Base-by-base conservation (phyloP, 2,113 vertebrate species). In the Oreochromis spilurus region DNA sequence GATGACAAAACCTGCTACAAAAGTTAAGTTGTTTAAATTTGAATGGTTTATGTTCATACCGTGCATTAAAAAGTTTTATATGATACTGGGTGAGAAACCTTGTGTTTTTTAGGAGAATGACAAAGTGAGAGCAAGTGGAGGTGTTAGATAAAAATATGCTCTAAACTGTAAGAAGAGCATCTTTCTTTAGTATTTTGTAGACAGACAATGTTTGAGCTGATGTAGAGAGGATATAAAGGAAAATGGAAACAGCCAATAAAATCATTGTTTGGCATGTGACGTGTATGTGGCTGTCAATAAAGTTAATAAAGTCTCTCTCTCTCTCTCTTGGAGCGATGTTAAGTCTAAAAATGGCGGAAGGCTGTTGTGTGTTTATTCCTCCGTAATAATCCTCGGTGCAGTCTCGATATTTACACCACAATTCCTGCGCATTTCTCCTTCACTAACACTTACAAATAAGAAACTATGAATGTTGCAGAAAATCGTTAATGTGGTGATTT, bases 21-120 rank as follows among this genome's bases (percentile, higher is more conserved):
- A 53, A 53, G 21, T 57, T 57, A 14, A 57, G 21, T 14, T 26
- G 21, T 26, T 26, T 0, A 55, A 55, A 55, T 55, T 7, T 55
- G 0, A 26, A 55, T 26, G 21, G 21, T 26, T 55, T 1, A 26
- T 0, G 12, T 57, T 57, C 12, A 26, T 26, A 57, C 0, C 0
- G 0, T 57, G 12, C 1, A 26, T 57, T 14, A 57, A 26, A 55
- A 4, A 2, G 54, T 14, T 26, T 55, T 57, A 26, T 57, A 57
- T 57, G 54, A 57, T 57, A 14, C 54, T 57, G 54, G 54, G 54
- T 26, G 54, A 57, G 21, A 57, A 57, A 14, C 6, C 1, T 26
- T 4, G 0, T 57, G 53, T 57, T 26, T 55, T 26, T 26, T 57
- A 57, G 0, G 54, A 26, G 21, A 26, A 26, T 57, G 0, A 57